Base-by-base conservation (phyloP, 2,113 vertebrate genomes). In the Colius striatus region DNA sequence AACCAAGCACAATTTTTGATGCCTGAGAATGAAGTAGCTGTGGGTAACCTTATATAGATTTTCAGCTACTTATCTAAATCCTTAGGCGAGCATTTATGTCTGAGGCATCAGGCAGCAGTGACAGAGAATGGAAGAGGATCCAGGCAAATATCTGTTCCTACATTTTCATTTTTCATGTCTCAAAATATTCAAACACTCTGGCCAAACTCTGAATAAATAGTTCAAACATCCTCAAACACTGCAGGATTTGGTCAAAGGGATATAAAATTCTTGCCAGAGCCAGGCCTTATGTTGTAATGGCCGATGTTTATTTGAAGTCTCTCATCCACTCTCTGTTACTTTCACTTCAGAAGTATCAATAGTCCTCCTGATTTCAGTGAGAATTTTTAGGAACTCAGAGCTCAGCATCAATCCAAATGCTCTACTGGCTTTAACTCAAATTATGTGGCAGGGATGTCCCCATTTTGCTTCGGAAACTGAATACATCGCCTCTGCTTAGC, bases 391-490 rank as follows among this genome's bases (percentile, higher is more conserved):
- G 36, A 41, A 50, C 86, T 89, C 51, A 19, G 72, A 71, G 82
- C 77, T 66, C 92, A 74, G 89, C 63, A 11, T 1, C 15, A 73
- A 67, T 29, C 29, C 51, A 14, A 51, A 58, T 2, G 10, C 62
- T 54, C 34, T 13, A 30, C 54, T 62, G 75, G 72, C 58, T 80
- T 36, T 51, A 62, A 38, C 36, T 77, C 55, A 9, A 60, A 1
- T 14, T 9, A 54, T 9, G 53, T 1, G 16, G 38, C 68, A 86
- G 34, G 6, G 83, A 43, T 0, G 8, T 36, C 4, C 20, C 12
- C 0, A 3, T 5, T 75, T 10, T 23, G 5, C 73, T n/a, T 23
- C 5, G 27, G 5, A 30, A 45, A 30, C 1, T 7, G 48, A 25
- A 27, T 29, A 16, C 15, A 13, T 1, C 9, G 20, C 10, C 47